Conservation (phyloP, 2,888 invertebrate species). For the Drosophila maculinotata region DNA sequence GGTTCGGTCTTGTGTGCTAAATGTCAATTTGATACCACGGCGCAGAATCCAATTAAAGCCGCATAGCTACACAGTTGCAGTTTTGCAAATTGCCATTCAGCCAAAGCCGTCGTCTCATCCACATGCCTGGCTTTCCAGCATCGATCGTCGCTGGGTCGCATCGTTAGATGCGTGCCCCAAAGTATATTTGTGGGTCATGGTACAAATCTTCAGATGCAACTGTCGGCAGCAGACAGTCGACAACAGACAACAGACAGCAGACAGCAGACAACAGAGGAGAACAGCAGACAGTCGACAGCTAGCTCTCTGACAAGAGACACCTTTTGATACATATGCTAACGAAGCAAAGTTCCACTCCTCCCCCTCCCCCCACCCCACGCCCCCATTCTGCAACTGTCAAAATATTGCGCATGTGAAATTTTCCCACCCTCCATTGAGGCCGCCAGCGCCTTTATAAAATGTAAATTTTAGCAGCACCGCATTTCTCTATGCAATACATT, state of each 20-base stretch:
- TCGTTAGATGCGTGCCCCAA: constrained; percentile 71
- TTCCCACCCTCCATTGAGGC: constrained; percentile 77
- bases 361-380: background rate
- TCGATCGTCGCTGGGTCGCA: constrained; percentile 52
- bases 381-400: constrained; percentile 63
- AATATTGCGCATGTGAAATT: constrained; percentile 73
- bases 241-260: constrained; percentile 24
- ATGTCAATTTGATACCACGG: constrained; percentile 75
- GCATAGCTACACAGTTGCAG: constrained; percentile 56
- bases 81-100: constrained; percentile 70
- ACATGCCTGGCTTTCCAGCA: constrained; percentile 29
- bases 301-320: constrained; percentile 69
- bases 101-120: background rate
- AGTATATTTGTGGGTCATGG: constrained; percentile 78
- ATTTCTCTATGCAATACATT: too few species aligned
- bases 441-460: constrained; percentile 58
- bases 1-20: constrained; percentile 67
- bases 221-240: constrained; percentile 23
- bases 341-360: constrained; percentile 44
- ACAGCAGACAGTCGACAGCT: constrained; percentile 55
- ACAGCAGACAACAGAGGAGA: constrained; percentile 42
- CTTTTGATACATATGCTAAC: constrained; percentile 76
- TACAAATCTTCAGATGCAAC: constrained; percentile 66
- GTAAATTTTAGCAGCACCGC: constrained; percentile 53
- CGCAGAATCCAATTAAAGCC: constrained; percentile 75